These are phyloP conservation scores for Catotricha subobsoleta DNA, from an alignment of 2,888 invertebrate species.

Conservation along the genomic window DNA sequence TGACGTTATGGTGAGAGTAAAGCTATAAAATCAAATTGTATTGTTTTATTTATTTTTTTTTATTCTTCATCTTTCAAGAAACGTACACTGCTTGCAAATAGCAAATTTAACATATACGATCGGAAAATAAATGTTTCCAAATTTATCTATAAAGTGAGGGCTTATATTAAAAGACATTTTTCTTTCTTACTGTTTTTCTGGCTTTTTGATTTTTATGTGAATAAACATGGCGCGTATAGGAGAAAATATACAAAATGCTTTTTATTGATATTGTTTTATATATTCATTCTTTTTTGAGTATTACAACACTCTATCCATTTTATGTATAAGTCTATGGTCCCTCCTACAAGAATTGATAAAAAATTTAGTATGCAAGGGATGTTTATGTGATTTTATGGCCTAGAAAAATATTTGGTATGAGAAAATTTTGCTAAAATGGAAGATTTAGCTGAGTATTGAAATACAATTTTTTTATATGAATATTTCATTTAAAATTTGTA, in stretches of 20 bases:
- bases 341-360: slow-evolving; percentile 7
- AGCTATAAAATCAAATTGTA: slow-evolving; percentile 7
- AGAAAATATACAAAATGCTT: slow-evolving; percentile 4
- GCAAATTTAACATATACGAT: slow-evolving; percentile 8
- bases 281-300: neutral
- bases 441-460: no score
- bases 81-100: slow-evolving; percentile 6
- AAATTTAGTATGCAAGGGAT: slow-evolving; percentile 6
- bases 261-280: slow-evolving; percentile 8
- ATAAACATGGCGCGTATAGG: slow-evolving; percentile 4
- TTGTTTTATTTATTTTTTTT: neutral
- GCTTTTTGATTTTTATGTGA: slow-evolving; percentile 6
- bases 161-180: slow-evolving; percentile 9
- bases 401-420: neutral
- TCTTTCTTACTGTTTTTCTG: slow-evolving; percentile 2
- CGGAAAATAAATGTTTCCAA: slow-evolving; percentile 6
- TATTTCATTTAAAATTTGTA: no score
- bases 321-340: neutral
- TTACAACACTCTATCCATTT: neutral
- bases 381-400: slow-evolving; percentile 6
- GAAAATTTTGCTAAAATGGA: no score
- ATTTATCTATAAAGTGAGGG: slow-evolving; percentile 8
- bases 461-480: no score
- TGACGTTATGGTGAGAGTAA: slow-evolving; percentile 5
- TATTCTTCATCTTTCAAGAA: neutral